phyloP scores from a whole-genome alignment of 2,797 vertebrate genomes.

The Cynodonichthys magdalenae region DNA sequence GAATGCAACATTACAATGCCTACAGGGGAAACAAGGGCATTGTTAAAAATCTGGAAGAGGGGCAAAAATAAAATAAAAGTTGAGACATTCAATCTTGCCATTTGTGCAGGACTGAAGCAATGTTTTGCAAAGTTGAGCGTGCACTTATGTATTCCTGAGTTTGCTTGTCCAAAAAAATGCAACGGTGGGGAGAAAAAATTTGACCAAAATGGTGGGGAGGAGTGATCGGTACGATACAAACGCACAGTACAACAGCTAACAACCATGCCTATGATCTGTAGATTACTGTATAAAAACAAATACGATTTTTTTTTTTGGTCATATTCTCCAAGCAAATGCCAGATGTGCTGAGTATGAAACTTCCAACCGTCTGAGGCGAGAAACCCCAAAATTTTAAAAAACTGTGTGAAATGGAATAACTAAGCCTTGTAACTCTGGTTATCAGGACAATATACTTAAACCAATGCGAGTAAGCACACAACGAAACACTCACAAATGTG shows the following conservation, averaged over 20 bases:
- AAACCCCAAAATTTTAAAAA: constrained; percentile 36
- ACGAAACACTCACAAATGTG: constrained; percentile 70
- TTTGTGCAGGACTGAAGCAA: constrained; percentile 59
- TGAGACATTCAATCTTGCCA: constrained; percentile 41
- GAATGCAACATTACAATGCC: constrained; percentile 34
- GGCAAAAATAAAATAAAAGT: constrained; percentile 18
- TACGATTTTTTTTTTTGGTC: constrained; percentile 5
- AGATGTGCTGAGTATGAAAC: constrained; percentile 27
- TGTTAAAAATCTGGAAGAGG: constrained; percentile 16
- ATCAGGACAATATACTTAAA: constrained; percentile 69
- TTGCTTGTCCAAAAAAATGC: constrained; percentile 73
- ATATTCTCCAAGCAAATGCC: constrained; percentile 10
- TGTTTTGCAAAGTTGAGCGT: constrained; percentile 66
- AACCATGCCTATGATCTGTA: constrained; percentile 59
- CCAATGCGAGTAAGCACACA: constrained; percentile 69
- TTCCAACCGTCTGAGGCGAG: constrained; percentile 53
- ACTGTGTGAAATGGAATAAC: constrained; percentile 58
- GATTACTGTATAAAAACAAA: constrained; percentile 23
- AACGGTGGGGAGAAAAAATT: constrained; percentile 51
- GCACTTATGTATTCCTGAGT: constrained; percentile 81
- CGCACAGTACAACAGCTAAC: constrained; percentile 61
- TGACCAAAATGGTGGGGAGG: constrained; percentile 31
- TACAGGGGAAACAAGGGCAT: constrained; percentile 18
- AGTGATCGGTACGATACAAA: constrained; percentile 42
- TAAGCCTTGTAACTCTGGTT: constrained; percentile 72